A percentile compares a stretch with the other conserved stretches of the same genome.
Conservation (phyloP, 2,888 invertebrate species). For the Drosophila anomalata region DNA sequence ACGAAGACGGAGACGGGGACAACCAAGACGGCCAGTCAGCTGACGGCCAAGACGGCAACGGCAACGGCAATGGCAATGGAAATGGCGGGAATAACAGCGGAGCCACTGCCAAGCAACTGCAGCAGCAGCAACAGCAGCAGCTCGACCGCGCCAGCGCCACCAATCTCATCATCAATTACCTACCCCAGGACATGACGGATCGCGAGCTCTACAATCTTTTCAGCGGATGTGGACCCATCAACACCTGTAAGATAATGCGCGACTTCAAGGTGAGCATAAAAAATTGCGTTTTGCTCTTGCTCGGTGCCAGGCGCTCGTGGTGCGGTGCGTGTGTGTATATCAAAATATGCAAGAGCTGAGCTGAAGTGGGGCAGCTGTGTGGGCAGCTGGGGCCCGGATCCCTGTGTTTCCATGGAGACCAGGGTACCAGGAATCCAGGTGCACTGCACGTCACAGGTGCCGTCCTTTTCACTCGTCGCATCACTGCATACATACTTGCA, state of each 20-base stretch:
- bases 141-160: slow-evolving; percentile 85
- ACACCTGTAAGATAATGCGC: slow-evolving; percentile 95
- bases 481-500: slow-evolving; percentile 1
- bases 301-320: neutral
- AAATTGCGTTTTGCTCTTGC: neutral
- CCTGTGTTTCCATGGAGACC: neutral
- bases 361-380: neutral
- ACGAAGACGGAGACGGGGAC: slow-evolving; percentile 8
- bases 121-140: slow-evolving; percentile 46
- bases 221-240: slow-evolving; percentile 93
- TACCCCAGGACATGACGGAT: slow-evolving; percentile 96
- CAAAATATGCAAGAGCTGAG: neutral
- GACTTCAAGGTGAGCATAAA: slow-evolving; percentile 88
- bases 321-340: neutral
- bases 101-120: slow-evolving; percentile 28
- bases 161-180: slow-evolving; percentile 97
- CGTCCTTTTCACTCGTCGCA: slow-evolving; percentile 9
- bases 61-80: slow-evolving; percentile 13
- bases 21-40: slow-evolving; percentile 31
- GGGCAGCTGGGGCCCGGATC: neutral
- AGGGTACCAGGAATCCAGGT: neutral
- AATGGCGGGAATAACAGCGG: slow-evolving; percentile 1
- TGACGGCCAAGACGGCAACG: slow-evolving; percentile 20
- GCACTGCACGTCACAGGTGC: slow-evolving; percentile 32
- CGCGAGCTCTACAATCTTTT: slow-evolving; percentile 95